phyloP scores from a whole-genome alignment of 2,113 vertebrate genomes.

The Scytalopus superciliaris region DNA sequence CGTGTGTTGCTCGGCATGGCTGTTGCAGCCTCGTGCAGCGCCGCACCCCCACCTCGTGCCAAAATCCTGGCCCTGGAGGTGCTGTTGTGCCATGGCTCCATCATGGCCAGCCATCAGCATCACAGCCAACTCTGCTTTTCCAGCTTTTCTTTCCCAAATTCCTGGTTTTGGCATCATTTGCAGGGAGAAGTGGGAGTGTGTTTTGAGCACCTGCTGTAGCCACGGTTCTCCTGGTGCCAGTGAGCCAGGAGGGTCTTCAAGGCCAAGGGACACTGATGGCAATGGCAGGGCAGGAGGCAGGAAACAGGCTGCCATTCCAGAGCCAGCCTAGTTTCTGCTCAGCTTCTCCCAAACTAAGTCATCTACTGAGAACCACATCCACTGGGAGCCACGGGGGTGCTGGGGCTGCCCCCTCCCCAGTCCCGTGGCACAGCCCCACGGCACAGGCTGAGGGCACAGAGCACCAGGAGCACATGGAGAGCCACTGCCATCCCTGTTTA shows the following conservation, averaged over 20 bases:
- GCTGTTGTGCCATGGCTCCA: accelerated
- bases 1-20: accelerated
- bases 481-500: accelerated
- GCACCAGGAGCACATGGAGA: accelerated
- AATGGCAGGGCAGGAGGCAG: accelerated
- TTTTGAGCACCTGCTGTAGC: accelerated
- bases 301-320: not conserved
- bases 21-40: accelerated
- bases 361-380: not conserved
- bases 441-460: not conserved
- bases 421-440: not conserved
- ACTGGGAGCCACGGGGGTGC: not conserved
- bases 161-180: not conserved
- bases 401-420: not conserved
- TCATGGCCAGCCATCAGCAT: accelerated
- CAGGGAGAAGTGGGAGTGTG: accelerated
- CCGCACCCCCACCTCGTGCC: accelerated
- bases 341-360: not conserved
- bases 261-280: accelerated
- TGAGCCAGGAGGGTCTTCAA: not conserved
- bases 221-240: accelerated
- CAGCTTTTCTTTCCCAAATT: not conserved
- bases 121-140: not conserved
- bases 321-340: not conserved
- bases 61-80: accelerated